Evolutionary conservation across 2,797 vertebrate species (phyloP), one percentile per base, ranked within the genome.

Genomic region (Megaceryle alcyon): DNA sequence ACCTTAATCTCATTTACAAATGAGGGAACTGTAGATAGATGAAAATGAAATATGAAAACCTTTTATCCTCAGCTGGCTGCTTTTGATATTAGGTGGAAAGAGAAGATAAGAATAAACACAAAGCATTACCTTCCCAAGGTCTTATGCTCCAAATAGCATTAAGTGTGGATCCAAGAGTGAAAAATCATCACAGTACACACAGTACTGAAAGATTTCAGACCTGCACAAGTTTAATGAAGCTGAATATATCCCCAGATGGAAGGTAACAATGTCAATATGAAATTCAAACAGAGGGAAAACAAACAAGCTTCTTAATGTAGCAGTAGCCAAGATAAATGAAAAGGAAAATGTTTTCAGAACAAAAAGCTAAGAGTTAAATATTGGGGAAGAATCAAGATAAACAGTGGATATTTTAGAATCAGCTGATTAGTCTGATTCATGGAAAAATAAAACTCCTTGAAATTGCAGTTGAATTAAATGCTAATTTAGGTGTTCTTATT

Each of bases 141-240:
- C 83, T 95, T 83, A 93, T 73, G 95, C 90, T 94, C 96, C 88
- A 96, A 80, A 96, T 95, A 94, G 91, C 94, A 95, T 93, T 91
- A 91, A 76, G 37, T n/a, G 44, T 90, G 87, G 92, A 90, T 94
- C 83, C 90, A 68, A 86, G 90, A 95, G 88, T 69, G 81, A 96
- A 96, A 96, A 96, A 93, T 91, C 81, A 84, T 46, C 71, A 85
- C n/a, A 65, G 68, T 64, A 84, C 53, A 87, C 44, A 94, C 77
- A 54, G 81, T 75, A 84, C 90, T 81, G 83, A 92, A 90, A 93
- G 44, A 90, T 92, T 92, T 91, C 73, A 79, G 59, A 65, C 82
- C 66, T 90, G 66, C 48, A 76, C 56, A 70, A 86, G 75, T 86
- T 86, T 93, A 96, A 94, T 95, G 91, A 94, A 82, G 78, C 78